Evolutionary conservation across 2,113 vertebrate species (phyloP).

Genomic region (Desmodus rotundus): DNA sequence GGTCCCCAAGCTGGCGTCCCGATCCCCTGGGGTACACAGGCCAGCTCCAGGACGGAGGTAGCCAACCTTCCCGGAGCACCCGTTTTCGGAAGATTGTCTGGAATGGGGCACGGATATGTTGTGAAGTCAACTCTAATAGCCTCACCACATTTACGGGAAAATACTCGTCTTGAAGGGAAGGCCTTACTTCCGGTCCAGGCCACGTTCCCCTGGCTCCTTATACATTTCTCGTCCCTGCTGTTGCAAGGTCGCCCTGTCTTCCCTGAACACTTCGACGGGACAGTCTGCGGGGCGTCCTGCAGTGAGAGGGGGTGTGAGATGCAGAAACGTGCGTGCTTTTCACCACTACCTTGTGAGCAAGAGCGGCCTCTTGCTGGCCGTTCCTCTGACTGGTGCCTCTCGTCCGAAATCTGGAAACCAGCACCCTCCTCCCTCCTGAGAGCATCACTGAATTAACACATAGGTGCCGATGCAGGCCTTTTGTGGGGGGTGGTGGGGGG

Average conservation of each 20-base stretch:
- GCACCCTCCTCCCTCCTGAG: accelerated
- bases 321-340: neutral
- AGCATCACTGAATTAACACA: neutral
- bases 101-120: neutral
- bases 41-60: no score
- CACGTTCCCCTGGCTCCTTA: neutral
- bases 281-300: no score
- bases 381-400: neutral
- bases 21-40: neutral
- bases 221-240: neutral
- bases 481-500: neutral
- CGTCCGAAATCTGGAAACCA: neutral
- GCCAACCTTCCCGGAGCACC: no score
- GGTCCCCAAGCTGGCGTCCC: neutral
- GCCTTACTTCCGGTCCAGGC: neutral
- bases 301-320: no score
- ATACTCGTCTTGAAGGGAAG: neutral
- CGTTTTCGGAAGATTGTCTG: neutral
- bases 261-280: neutral
- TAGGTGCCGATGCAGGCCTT: neutral
- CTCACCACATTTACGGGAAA: neutral
- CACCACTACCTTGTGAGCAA: neutral
- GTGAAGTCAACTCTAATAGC: neutral
- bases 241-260: neutral
- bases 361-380: accelerated